Evolutionary conservation across 2,113 vertebrate species (phyloP).

Genomic region (Noctilio leporinus): DNA sequence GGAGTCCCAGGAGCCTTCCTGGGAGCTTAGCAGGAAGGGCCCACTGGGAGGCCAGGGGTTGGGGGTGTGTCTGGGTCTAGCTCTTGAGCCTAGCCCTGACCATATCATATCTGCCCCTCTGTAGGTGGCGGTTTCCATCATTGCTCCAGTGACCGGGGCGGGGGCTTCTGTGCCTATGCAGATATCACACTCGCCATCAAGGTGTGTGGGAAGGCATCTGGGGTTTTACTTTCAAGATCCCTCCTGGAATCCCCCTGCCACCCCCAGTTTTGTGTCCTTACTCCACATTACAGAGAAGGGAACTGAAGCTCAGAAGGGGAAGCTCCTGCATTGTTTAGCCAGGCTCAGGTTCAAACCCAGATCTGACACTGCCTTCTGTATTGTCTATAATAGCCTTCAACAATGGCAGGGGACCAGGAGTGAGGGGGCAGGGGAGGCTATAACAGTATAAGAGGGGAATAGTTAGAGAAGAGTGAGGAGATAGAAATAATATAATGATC

Average conservation of each 20-base stretch:
- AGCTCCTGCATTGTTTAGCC: background rate
- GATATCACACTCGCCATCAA: slow-evolving; percentile 95
- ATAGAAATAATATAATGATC: accelerated
- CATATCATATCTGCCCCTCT: background rate
- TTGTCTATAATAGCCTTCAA: background rate
- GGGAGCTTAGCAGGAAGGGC: background rate
- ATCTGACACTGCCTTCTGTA: background rate
- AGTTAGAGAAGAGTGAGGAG: background rate
- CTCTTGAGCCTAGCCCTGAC: background rate
- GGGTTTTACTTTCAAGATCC: background rate
- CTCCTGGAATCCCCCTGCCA: accelerated
- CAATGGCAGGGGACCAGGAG: background rate
- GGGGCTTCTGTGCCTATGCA: slow-evolving; percentile 96
- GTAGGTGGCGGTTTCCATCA: slow-evolving; percentile 98
- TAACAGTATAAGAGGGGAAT: background rate
- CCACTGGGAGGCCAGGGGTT: accelerated
- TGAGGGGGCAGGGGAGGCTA: too few relatives aligned
- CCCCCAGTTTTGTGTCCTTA: background rate
- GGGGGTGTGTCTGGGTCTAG: accelerated
- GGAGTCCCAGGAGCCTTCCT: background rate
- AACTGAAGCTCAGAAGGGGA: background rate
- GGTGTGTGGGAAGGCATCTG: slow-evolving; percentile 73
- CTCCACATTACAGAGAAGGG: too few relatives aligned
- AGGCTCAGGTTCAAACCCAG: background rate
- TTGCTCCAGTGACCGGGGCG: slow-evolving; percentile 93